phyloP scores from a whole-genome alignment of 1,140 invertebrate species.

The Anadara kagoshimensis region DNA sequence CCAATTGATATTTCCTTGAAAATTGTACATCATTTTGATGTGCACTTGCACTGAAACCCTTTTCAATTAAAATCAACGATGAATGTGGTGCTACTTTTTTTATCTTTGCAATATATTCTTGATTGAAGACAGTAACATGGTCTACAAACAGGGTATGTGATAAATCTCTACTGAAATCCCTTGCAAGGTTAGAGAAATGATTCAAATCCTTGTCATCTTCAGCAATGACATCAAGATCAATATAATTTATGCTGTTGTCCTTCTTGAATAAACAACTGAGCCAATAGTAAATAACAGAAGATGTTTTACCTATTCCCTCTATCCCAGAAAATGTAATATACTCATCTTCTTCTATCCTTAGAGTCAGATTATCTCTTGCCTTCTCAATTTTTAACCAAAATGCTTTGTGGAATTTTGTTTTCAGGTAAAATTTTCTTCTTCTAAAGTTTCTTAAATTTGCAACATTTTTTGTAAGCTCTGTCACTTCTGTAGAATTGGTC shows the following conservation, averaged over 20 bases:
- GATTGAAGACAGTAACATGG: conserved; percentile 4
- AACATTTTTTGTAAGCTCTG: too few species aligned
- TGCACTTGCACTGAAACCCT: conserved; percentile 18
- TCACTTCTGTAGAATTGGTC: too few species aligned
- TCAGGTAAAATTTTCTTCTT: too few species aligned
- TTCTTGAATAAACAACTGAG: conserved; percentile 7
- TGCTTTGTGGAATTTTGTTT: too few species aligned
- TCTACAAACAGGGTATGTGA: conserved; percentile 5
- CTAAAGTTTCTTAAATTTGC: too few species aligned
- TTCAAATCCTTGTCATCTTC: conserved; percentile 7
- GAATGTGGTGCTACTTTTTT: not conserved
- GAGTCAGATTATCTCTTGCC: too few species aligned
- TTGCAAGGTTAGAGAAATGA: not conserved
- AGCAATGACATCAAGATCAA: conserved; percentile 8
- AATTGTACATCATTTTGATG: not conserved
- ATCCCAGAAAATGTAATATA: conserved; percentile 4
- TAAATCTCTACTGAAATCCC: not conserved
- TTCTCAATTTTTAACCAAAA: too few species aligned
- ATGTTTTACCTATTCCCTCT: conserved; percentile 15
- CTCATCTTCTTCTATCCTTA: too few species aligned
- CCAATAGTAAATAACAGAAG: conserved; percentile 17
- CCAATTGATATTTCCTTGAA: conserved; percentile 5
- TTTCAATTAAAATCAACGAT: conserved; percentile 10
- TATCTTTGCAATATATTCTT: not conserved
- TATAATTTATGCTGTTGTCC: conserved; percentile 3